Evolutionary conservation across 2,113 vertebrate species (phyloP).

Genomic region (Phyllostomus discolor): DNA sequence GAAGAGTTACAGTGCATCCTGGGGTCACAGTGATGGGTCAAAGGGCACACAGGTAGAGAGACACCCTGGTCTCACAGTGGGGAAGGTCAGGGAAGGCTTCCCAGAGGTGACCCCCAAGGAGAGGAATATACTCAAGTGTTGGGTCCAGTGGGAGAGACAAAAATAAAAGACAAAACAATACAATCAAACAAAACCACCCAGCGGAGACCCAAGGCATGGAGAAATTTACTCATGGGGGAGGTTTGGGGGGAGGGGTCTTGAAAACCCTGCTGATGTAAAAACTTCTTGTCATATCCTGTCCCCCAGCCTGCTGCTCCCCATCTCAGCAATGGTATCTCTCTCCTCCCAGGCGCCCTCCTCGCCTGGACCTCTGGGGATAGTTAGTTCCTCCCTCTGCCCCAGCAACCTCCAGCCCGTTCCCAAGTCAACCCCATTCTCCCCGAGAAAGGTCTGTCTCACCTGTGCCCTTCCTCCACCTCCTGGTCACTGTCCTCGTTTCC

Average conservation of each 20-base stretch:
- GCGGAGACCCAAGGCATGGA: background rate
- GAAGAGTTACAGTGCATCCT: background rate
- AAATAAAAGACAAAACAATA: background rate
- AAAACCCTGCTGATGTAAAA: background rate
- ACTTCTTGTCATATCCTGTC: background rate
- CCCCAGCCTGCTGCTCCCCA: too few species aligned
- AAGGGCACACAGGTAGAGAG: background rate
- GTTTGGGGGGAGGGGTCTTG: background rate
- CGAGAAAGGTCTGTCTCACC: background rate
- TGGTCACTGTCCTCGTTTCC: background rate
- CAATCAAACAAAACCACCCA: background rate
- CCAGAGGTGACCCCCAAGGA: background rate
- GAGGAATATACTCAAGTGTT: background rate
- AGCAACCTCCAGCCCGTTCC: background rate
- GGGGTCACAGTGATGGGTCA: accelerated
- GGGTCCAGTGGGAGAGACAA: background rate
- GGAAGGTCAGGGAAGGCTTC: background rate
- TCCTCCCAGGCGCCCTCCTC: background rate
- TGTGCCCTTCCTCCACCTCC: background rate
- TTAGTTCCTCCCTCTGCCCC: background rate
- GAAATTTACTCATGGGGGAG: background rate
- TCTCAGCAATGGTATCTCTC: background rate
- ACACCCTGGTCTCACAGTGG: background rate
- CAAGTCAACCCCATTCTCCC: background rate
- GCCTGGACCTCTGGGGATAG: background rate